Evolutionary conservation across 2,797 vertebrate genomes (phyloP), one percentile per base, ranked within the genome.

Genomic region (Pristis pectinata): DNA sequence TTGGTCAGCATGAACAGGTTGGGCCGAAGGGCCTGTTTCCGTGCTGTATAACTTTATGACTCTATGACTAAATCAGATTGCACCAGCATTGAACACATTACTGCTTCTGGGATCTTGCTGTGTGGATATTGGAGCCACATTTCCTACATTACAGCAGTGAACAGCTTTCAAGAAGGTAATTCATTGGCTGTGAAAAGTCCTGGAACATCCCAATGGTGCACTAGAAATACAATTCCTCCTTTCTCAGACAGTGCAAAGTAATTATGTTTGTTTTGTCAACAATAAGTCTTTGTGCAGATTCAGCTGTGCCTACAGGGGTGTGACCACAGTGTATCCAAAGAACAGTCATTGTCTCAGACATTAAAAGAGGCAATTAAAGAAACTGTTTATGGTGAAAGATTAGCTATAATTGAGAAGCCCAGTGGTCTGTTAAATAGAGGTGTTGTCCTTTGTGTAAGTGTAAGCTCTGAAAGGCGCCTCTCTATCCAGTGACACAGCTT

Each of bases 301-400:
- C 59, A 67, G 59, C 87, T 67, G n/a, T 91, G 61, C 59, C 61
- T n/a, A 0, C 53, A n/a, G 83, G 53, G 56, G 5, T 59, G 53
- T 67, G n/a, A 67, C n/a, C 24, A 37, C 59, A 91, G 19, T 7
- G 22, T 22, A 64, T 41, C 64, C 17, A 37, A 91, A 67, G 87
- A 91, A n/a, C 61, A 91, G 56, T 91, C 56, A 41, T 91, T 91
- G 87, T 91, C 56, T 91, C 56, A 22, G 24, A 59, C 19, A 91
- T 67, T 64, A 13, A 41, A 91, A 41, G 59, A 41, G 59, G 59
- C 87, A 91, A 91, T 91, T 91, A 91, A 91, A 67, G 7, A 27
- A 41, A 67, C 91, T 91, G n/a, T 91, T 24, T 67, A 4, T 41
- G 87, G 61, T 67, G 34, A 91, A 41, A 67, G 59, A 91, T 41